Evolutionary conservation across 2,888 invertebrate species (phyloP).

Genomic region (Heliothis peltigera): DNA sequence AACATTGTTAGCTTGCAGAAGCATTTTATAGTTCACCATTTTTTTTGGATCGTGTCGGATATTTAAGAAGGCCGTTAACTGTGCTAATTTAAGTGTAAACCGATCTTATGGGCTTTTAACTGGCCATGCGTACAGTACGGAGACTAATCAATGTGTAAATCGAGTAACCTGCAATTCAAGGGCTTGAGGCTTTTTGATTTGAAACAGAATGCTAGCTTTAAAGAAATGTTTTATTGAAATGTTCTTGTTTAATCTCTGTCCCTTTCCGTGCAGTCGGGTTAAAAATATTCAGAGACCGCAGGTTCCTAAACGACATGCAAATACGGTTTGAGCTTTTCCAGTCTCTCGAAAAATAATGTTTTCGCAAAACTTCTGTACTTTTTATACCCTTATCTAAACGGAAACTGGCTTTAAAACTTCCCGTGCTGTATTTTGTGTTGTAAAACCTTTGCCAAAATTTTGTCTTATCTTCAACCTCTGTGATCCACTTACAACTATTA

Average conservation of each 20-base stretch:
- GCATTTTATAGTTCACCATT: conserved; percentile 38
- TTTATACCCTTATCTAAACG: conserved; percentile 13
- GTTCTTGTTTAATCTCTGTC: no score
- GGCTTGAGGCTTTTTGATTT: background rate
- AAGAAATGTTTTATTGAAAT: no score
- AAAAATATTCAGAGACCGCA: background rate
- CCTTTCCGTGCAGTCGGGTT: background rate
- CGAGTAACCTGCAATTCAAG: conserved; percentile 20
- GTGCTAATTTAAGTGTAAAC: conserved; percentile 53
- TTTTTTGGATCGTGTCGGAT: conserved; percentile 35
- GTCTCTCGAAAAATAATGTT: no score
- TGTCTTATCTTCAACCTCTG: conserved; percentile 20
- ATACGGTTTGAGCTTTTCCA: no score
- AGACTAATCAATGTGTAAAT: conserved; percentile 31
- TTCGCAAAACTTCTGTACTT: background rate
- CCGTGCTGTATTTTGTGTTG: conserved; percentile 13
- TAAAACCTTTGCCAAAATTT: conserved; percentile 20
- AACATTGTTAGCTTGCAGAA: conserved; percentile 25
- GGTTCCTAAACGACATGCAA: no score
- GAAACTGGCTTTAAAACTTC: conserved; percentile 15
- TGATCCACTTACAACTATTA: conserved; percentile 1
- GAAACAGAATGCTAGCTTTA: background rate
- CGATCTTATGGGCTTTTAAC: conserved; percentile 31
- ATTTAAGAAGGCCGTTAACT: conserved; percentile 33
- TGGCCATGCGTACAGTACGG: conserved; percentile 15